Evolutionary conservation across 2,113 vertebrate species (phyloP).

Genomic region (Tonatia bakeri): DNA sequence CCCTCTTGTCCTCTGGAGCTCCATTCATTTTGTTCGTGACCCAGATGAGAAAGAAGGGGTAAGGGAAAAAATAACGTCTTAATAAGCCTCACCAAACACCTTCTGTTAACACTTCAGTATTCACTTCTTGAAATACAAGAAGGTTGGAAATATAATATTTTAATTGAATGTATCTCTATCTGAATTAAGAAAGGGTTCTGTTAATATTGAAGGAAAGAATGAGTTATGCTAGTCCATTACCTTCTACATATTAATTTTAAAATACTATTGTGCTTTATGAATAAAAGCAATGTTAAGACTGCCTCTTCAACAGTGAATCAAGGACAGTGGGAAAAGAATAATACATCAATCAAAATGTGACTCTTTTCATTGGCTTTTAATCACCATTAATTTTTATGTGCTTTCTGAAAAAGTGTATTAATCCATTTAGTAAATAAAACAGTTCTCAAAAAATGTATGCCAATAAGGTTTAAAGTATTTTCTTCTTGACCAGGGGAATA

Average conservation of each 20-base stretch:
- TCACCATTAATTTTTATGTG: neutral
- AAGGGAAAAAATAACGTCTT: neutral
- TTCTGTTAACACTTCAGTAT: neutral
- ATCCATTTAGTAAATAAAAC: slow-evolving; percentile 5
- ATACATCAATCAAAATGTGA: neutral
- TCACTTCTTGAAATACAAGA: neutral
- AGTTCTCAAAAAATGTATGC: neutral
- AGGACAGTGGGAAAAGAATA: neutral
- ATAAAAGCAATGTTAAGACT: neutral
- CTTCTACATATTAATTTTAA: neutral
- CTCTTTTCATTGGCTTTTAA: neutral
- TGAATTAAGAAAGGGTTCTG: neutral
- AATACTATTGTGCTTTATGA: neutral
- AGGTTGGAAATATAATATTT: neutral
- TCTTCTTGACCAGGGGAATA: neutral
- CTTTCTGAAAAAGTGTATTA: neutral
- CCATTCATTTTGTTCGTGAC: neutral
- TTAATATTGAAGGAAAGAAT: neutral
- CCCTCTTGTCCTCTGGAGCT: neutral
- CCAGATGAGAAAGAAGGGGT: neutral
- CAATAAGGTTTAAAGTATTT: neutral
- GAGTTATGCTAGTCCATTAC: neutral
- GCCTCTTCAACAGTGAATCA: neutral
- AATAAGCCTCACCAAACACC: neutral
- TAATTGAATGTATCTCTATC: neutral